Evolutionary conservation across 2,797 vertebrate species (phyloP), one percentile per base, ranked within the genome.

Genomic region (Sarcoramphus papa): DNA sequence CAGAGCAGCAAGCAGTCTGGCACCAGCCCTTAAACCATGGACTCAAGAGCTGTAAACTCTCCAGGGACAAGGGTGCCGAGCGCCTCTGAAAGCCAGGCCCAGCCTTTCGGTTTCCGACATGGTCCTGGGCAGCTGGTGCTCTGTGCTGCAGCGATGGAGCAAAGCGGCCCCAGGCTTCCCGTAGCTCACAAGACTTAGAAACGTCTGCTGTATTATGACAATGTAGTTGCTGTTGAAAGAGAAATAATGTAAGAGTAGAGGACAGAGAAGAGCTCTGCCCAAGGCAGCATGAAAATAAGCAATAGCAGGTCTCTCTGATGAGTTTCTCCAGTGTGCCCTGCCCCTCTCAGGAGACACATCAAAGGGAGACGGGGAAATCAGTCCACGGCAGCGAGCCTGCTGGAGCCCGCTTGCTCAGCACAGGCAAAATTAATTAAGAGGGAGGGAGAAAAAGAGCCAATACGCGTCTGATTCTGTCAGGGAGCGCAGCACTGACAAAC

Each of bases 381-480:
- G 79, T 31, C 70, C 51, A 6, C 45, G 13, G 91, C 90, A 89
- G 79, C 0, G 4, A 96, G 90, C 83, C 85, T 43, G 89, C 95
- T 16, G 69, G 37, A 96, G 94, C 88, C 93, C 83, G 77, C 93
- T 95, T 93, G 90, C 95, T 97, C 97, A 96, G 95, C 86, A 93
- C 67, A 7, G 76, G 92, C 63, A 76, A 65, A 91, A 85, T 94
- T 97, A 97, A 97, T 97, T 95, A 95, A 91, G 72, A 85, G 40
- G 75, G 87, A 75, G 85, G 75, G 51, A 85, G 79, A 91, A 75
- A 45, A 88, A 78, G 93, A 84, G 59, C 87, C 91, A 93, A 51
- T 65, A 30, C 0, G 40, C 90, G 87, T 5, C 14, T 79, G 73
- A 68, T 91, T 91, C 75, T 96, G 96, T 79, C 81, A 59, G 92